Conservation (phyloP, 2,113 vertebrate species). For the Lophochroa leadbeateri region DNA sequence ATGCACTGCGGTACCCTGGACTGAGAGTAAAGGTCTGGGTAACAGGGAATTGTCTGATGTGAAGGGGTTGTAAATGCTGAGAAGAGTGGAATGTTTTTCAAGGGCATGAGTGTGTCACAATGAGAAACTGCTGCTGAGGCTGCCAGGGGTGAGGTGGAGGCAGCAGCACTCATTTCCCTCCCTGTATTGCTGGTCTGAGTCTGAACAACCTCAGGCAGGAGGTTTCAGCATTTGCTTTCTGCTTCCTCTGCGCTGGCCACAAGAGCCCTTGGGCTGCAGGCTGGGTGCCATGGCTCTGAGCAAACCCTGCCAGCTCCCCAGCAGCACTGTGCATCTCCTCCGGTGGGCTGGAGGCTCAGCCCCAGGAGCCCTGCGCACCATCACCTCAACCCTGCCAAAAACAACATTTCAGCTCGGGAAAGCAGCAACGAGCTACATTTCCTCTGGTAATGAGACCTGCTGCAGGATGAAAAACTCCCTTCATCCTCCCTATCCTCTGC, state of each 20-base stretch:
- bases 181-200: background rate
- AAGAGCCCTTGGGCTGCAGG: background rate
- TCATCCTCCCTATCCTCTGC: background rate
- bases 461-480: background rate
- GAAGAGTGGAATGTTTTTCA: background rate
- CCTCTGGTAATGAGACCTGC: background rate
- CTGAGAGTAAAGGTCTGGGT: background rate
- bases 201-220: background rate
- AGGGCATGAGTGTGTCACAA: background rate
- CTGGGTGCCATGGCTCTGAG: background rate
- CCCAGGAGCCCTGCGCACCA: background rate
- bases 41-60: background rate
- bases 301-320: background rate
- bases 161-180: background rate
- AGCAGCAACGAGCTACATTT: background rate
- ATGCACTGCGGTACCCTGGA: background rate
- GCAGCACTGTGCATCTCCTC: rapidly evolving
- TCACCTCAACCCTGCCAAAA: background rate
- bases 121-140: background rate
- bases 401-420: background rate
- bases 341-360: background rate
- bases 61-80: background rate
- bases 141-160: background rate
- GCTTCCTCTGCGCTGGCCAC: rapidly evolving
- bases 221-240: background rate